Evolutionary conservation across 2,797 vertebrate species (phyloP), one percentile per base, ranked within the genome.

Genomic region (Hafferia zeledoni): DNA sequence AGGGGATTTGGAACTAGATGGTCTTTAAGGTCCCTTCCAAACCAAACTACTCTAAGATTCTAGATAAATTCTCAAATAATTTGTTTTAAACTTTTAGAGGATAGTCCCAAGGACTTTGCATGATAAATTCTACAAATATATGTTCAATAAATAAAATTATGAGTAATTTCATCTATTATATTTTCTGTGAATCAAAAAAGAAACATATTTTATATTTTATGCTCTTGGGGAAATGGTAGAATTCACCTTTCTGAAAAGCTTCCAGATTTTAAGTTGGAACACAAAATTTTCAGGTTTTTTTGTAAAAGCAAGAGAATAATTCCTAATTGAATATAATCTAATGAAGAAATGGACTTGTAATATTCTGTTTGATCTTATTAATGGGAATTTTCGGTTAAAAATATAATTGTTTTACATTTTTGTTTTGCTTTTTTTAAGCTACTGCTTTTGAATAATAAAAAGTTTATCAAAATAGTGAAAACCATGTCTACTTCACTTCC

Each of bases 111-210:
- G 23, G 5, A 46, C 15, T 2, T 47, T 5, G 9, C 10, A 15
- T 71, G 19, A 19, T 10, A 33, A 11, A 47, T 56, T 84, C 10
- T 13, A 71, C 30, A 85, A 68, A 79, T 33, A 31, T 0, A 10
- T 25, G 20, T 15, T 13, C 17, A 47, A 44, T 23, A 63, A 80
- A 83, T 30, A 17, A 80, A 87, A 55, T 44, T 60, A 52, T 47
- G 2, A 78, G 22, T 31, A 4, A 1, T 2, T 70, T 86, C 0
- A 2, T 46, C 31, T 67, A 4, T 35, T 43, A 17, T 20, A 33
- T 52, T 82, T 87, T 84, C 19, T 56, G 8, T 60, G 23, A 60
- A 71, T 50, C 23, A 16, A 23, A 70, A 69, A 61, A 55, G 13
- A 7, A 70, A 1, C 4, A 50, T 2, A 3, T 69, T 83, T 30